Evolutionary conservation across 2,888 invertebrate species (phyloP), one percentile per base, ranked within the genome.

Genomic region (Thelaira solivaga): DNA sequence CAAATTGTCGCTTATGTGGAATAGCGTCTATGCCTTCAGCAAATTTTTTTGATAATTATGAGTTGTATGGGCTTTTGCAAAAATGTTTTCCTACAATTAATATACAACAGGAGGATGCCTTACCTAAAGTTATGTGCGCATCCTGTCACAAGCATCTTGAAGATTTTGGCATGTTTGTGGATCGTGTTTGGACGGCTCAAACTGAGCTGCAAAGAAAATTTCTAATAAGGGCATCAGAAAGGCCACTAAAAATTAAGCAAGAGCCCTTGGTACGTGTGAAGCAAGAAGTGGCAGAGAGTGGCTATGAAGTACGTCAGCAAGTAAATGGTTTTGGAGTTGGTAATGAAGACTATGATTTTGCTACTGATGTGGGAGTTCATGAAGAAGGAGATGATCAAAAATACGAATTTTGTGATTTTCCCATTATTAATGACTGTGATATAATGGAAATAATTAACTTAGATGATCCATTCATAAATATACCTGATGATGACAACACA

Each of bases 381-480:
- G 79, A 80, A 2, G 81, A 83, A 20, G 84, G 81, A n/a, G 85
- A 83, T 0, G 88, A 88, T 41, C 89, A 87, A 31, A 89, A 89
- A 76, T 87, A 84, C 55, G 85, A 85, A 22, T 86, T 89, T 67
- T 86, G 85, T 18, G 86, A 88, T 73, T 86, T 88, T 75, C 87
- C 89, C 18, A 88, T 89, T 0, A 87, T 89, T 2, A 87, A 88
- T 51, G 88, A 89, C 69, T 89, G 89, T 81, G 89, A 89, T 81
- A 89, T 89, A 41, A 89, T 89, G 87, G 89, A 89, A 79, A 88
- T 89, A 1, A 87, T 89, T 4, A 87, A 88, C 49, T 80, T 89
- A 18, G 88, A 89, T 55, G 89, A 88, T 82, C 87, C 87, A 0
- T 89, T 87, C 24, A 89, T 89, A 39, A 86, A 89, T 22, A 89